These are phyloP conservation scores for Gymnothorax reevesii DNA, from an alignment of 2,797 vertebrate genomes.

Conservation along the genomic window DNA sequence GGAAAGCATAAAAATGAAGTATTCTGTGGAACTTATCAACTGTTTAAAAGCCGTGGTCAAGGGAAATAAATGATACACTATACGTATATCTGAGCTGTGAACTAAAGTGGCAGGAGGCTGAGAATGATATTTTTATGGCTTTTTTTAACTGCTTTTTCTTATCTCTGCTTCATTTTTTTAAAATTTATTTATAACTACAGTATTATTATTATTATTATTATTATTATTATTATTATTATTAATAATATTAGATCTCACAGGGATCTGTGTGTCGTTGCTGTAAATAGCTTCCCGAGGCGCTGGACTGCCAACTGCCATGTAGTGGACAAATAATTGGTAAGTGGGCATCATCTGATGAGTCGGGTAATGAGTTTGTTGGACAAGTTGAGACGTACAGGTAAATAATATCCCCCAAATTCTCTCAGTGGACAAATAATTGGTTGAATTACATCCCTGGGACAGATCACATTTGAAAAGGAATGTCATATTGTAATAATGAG, in stretches of 20 bases:
- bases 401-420: background rate
- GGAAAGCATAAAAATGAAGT: background rate
- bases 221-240: no score
- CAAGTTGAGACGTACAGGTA: background rate
- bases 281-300: background rate
- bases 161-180: background rate
- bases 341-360: background rate
- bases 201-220: no score
- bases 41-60: slow-evolving; percentile 28
- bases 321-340: slow-evolving; percentile 12
- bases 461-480: background rate
- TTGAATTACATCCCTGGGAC: background rate
- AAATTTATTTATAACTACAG: no score
- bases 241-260: no score
- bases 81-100: slow-evolving; percentile 6
- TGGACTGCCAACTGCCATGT: background rate
- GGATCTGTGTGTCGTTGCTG: background rate
- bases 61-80: slow-evolving; percentile 29
- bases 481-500: background rate
- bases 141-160: slow-evolving; percentile 26
- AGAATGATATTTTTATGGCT: slow-evolving; percentile 37
- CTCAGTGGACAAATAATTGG: background rate
- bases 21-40: slow-evolving; percentile 27
- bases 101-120: slow-evolving; percentile 34
- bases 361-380: slow-evolving; percentile 26